These are phyloP conservation scores for Lithosia quadra DNA, from an alignment of 2,888 invertebrate species.

Conservation along the genomic window DNA sequence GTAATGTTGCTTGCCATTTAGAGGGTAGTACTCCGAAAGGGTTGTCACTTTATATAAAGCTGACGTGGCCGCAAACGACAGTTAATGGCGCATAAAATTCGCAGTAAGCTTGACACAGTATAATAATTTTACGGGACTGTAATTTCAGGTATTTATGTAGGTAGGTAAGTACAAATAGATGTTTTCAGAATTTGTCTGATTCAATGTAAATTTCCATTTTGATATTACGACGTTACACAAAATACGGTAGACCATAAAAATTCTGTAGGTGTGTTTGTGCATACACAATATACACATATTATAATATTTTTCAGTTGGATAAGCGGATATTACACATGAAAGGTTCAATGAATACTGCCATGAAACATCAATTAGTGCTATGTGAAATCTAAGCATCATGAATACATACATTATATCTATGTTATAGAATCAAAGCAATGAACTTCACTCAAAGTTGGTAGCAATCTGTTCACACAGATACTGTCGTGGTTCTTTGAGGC, in stretches of 20 bases:
- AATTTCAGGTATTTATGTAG: constrained; percentile 56
- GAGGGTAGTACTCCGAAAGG: constrained; percentile 64
- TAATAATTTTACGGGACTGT: constrained; percentile 69
- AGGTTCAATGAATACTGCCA: background rate
- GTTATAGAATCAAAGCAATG: constrained; percentile 33
- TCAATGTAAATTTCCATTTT: background rate
- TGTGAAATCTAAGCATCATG: constrained; percentile 13
- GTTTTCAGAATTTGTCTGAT: background rate
- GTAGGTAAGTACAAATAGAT: constrained; percentile 43
- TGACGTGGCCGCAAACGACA: constrained; percentile 78
- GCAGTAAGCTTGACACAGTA: constrained; percentile 71
- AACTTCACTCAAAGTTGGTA: constrained; percentile 37
- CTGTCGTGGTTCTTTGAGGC: constrained; percentile 34
- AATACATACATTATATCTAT: background rate
- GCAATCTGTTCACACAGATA: constrained; percentile 32
- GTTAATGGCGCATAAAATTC: constrained; percentile 83
- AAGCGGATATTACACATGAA: background rate
- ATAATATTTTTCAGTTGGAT: background rate
- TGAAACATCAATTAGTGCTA: background rate
- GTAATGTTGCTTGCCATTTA: constrained; percentile 57
- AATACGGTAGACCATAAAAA: too few relatives aligned
- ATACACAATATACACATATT: background rate
- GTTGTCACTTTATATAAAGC: constrained; percentile 81
- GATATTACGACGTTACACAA: too few relatives aligned
- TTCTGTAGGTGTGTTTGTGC: too few relatives aligned